Evolutionary conservation across 1,140 invertebrate species (phyloP), one percentile per base, ranked within the genome.

Genomic region (Heliconius nattereri): DNA sequence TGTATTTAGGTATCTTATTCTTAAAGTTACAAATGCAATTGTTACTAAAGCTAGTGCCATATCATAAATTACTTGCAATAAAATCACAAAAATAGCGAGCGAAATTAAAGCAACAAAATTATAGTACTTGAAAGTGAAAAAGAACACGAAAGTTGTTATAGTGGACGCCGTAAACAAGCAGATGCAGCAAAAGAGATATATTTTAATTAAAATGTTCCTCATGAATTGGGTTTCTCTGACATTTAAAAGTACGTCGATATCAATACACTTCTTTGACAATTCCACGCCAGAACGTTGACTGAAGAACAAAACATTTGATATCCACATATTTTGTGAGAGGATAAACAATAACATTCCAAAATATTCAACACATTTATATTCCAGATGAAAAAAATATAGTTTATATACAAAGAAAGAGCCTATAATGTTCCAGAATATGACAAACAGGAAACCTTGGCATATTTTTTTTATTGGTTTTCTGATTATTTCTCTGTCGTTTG

Each of bases 171-270:
- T 3, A 29, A n/a, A 35, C n/a, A 37, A 60, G 5, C 20, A 16
- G 40, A 7, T 2, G 32, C 32, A 54, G 20, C 29, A 7, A 32
- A 37, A 9, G 5, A 75, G 20, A 54, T 37, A 79, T 23, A n/a
- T 32, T 71, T 45, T 83, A 19, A 70, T 40, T 19, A 76, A 57
- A 26, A 85, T 77, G 6, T 80, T 66, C 5, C 89, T 86, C 88
- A 92, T 90, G 26, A 90, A 90, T 71, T 83, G 83, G 6, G 91
- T 90, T 76, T 90, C 84, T 9, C 81, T 75, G 9, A 78, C 77
- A n/a, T 88, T 88, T 3, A 92, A 70, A 40, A 89, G 82, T 40
- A 76, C 66, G 74, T 91, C 91, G 13, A 90, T 85, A 19, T 91
- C 80, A 13, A 90, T 84, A 32, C 80, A 83, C 26, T 73, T 71